Base-by-base conservation (phyloP, 2,797 vertebrate species). In the Fundulus diaphanus region DNA sequence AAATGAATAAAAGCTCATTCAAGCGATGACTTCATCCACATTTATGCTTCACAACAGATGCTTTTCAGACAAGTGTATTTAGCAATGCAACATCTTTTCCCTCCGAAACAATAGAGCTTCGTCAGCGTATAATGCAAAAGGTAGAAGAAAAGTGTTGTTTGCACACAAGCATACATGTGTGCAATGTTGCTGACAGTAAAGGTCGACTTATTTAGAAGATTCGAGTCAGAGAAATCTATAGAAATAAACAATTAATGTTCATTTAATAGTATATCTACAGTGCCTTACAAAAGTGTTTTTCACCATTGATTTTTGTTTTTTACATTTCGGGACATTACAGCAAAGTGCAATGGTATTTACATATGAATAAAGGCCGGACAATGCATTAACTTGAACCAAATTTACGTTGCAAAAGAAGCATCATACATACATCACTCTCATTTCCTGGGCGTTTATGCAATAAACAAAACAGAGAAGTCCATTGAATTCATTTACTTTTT, bases 1-100 rank as follows among this genome's bases (percentile, higher is more conserved):
- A 80, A 57, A 46, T 42, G 16, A 1, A 40, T 8, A 1, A 57
- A 37, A 71, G 44, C 51, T 79, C 63, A 61, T 37, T 54, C 69
- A 33, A 37, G 69, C 70, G 67, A 52, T 76, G 74, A 72, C 8
- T 42, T 74, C 56, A 49, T 77, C 59, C 81, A 16, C 8, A 33
- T 59, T 46, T 22, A 63, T 42, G 42, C 70, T n/a, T 57, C 56
- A 5, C 37, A 18, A 57, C 61, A 65, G 0, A 27, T 6, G 35
- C 40, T 13, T 22, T 46, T 46, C 3, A 46, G 16, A 11, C 13
- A 63, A 63, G 40, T 63, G 35, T 13, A 24, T 42, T 33, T 7
- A 35, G 18, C 16, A 40, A 15, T 42, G 9, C 22, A 40, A n/a
- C 9, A 40, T 22, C 35, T 40, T 40, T 40, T 12, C 9, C 22